Evolutionary conservation across 2,797 vertebrate species (phyloP).

Genomic region (Mergus octosetaceus): DNA sequence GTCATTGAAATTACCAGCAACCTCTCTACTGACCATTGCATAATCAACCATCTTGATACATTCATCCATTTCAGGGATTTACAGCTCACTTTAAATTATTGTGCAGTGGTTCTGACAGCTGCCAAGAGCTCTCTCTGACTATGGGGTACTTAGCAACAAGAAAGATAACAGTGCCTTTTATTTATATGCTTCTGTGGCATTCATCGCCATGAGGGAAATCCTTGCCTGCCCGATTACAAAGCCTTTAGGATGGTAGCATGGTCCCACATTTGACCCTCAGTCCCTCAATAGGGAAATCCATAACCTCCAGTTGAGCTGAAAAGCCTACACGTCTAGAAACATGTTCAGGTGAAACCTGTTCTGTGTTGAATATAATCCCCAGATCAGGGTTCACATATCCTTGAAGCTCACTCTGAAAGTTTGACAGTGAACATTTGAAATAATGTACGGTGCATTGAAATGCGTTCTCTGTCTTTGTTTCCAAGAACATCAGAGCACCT

Average conservation of each 20-base stretch:
- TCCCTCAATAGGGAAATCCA: background rate
- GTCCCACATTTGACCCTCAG: background rate
- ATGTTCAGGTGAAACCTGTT: background rate
- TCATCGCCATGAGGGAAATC: slow-evolving; percentile 21
- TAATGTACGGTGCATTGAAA: background rate
- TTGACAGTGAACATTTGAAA: background rate
- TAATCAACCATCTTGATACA: background rate
- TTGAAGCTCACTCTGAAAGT: background rate
- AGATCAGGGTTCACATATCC: background rate
- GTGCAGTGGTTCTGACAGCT: slow-evolving; percentile 24
- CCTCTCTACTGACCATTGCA: background rate
- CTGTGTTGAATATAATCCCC: background rate
- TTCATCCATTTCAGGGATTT: slow-evolving; percentile 40
- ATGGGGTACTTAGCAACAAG: slow-evolving; percentile 44
- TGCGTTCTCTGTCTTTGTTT: background rate
- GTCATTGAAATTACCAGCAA: background rate
- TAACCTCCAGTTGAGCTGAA: background rate
- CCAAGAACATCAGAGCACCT: background rate
- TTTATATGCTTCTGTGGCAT: slow-evolving; percentile 1
- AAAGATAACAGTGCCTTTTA: slow-evolving; percentile 26
- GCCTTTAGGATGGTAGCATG: background rate
- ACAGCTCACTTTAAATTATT: slow-evolving; percentile 32
- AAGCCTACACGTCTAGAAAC: background rate
- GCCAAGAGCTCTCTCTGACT: background rate
- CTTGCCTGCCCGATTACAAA: background rate